Conservation (phyloP, 2,888 invertebrate species). For the Papilio demoleus region DNA sequence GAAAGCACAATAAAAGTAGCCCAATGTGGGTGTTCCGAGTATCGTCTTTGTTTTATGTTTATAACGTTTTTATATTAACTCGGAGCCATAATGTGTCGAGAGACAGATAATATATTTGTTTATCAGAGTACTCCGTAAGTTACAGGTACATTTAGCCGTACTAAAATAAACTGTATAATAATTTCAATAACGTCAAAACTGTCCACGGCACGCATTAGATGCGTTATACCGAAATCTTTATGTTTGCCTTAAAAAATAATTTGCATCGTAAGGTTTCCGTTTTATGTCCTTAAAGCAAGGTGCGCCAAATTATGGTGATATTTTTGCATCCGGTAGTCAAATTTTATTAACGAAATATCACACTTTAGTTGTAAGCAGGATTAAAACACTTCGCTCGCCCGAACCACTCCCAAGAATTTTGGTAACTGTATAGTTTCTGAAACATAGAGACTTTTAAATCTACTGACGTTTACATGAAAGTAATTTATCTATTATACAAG, state of each 20-base stretch:
- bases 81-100: conserved; percentile 54
- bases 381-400: not conserved
- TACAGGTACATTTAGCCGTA: conserved; percentile 31
- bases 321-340: conserved; percentile 38
- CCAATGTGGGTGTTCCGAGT: conserved; percentile 63
- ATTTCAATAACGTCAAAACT: conserved; percentile 37
- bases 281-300: conserved; percentile 18
- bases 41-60: conserved; percentile 67
- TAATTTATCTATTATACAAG: not conserved
- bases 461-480: not conserved
- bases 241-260: conserved; percentile 35
- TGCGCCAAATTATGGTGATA: conserved; percentile 16
- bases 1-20: conserved; percentile 60
- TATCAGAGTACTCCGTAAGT: conserved; percentile 39
- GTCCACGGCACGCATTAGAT: conserved; percentile 29
- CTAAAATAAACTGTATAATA: conserved; percentile 34
- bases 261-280: conserved; percentile 29
- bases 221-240: conserved; percentile 39
- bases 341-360: conserved; percentile 13
- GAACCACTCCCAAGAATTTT: not conserved
- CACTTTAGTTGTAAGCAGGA: not conserved
- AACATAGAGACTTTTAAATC: not conserved
- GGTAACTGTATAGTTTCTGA: not conserved
- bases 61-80: conserved; percentile 64
- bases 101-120: conserved; percentile 44